These are phyloP conservation scores for Myotis findleyi DNA, from an alignment of 2,797 vertebrate species.

Conservation along the genomic window DNA sequence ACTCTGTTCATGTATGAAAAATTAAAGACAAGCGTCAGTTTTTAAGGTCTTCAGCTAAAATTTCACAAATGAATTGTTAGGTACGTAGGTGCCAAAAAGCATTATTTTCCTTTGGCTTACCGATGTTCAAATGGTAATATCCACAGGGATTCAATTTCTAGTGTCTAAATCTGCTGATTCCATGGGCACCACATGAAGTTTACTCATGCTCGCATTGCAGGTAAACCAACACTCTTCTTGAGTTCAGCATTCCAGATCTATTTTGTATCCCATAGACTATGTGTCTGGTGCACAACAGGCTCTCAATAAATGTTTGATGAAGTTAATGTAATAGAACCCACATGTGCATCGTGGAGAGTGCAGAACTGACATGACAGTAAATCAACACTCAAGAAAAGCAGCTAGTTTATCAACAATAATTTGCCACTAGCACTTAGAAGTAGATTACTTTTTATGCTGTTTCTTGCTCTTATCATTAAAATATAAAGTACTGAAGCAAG, in stretches of 20 bases:
- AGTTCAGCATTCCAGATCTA: slow-evolving; percentile 21
- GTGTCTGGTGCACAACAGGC: neutral
- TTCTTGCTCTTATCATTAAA: slow-evolving; percentile 55
- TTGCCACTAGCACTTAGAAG: slow-evolving; percentile 40
- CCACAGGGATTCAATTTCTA: slow-evolving; percentile 95
- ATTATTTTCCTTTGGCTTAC: slow-evolving; percentile 96
- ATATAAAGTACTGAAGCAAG: neutral
- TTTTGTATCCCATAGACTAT: slow-evolving; percentile 50
- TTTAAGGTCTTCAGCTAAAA: slow-evolving; percentile 88
- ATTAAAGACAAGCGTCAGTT: slow-evolving; percentile 79
- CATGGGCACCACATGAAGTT: neutral
- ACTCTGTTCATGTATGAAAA: slow-evolving; percentile 37
- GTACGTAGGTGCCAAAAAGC: slow-evolving; percentile 95
- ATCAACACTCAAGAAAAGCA: neutral
- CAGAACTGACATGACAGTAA: neutral
- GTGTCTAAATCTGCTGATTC: slow-evolving; percentile 92
- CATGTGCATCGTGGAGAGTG: neutral
- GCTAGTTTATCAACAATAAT: slow-evolving; percentile 40
- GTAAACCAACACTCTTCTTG: neutral
- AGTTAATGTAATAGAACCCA: slow-evolving; percentile 58
- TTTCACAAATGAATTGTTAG: slow-evolving; percentile 94
- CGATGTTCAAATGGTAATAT: slow-evolving; percentile 96
- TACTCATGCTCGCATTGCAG: neutral
- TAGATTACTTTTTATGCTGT: slow-evolving; percentile 31
- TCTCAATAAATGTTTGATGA: slow-evolving; percentile 56